These are phyloP conservation scores for Amiota minor DNA, from an alignment of 2,888 invertebrate species.

Conservation along the genomic window DNA sequence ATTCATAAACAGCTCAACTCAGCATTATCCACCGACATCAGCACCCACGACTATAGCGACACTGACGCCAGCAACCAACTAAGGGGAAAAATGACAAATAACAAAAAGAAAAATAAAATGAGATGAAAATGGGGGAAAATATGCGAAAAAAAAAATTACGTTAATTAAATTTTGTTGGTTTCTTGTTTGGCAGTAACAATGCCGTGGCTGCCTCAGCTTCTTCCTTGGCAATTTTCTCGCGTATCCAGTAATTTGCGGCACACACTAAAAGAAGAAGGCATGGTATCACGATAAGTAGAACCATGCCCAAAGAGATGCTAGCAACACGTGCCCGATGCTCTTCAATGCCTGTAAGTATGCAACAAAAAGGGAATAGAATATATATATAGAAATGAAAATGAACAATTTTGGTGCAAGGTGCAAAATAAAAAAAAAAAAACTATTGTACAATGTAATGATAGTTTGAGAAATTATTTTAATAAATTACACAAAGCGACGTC, in stretches of 20 bases:
- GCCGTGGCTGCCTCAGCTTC: slow-evolving; percentile 62
- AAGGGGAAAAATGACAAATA: background rate
- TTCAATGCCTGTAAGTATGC: slow-evolving; percentile 78
- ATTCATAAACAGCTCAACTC: slow-evolving; percentile 1
- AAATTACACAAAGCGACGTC: slow-evolving; percentile 50
- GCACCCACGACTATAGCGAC: background rate
- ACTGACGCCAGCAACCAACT: background rate
- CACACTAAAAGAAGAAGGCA: slow-evolving; percentile 82
- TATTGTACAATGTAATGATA: background rate
- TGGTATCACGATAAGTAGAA: slow-evolving; percentile 84
- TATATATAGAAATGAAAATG: slow-evolving; percentile 5
- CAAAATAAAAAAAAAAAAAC: background rate
- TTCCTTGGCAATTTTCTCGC: slow-evolving; percentile 73
- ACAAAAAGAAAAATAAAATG: background rate
- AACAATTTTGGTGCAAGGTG: background rate
- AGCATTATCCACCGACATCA: background rate
- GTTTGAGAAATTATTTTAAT: slow-evolving; percentile 49
- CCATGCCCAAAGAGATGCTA: slow-evolving; percentile 84
- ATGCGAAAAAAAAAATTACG: slow-evolving; percentile 3
- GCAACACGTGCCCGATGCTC: slow-evolving; percentile 85
- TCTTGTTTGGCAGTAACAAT: slow-evolving; percentile 44
- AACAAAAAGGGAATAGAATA: slow-evolving; percentile 41
- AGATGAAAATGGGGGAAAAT: background rate
- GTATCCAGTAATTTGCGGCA: slow-evolving; percentile 78
- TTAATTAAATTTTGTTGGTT: slow-evolving; percentile 50